These are phyloP conservation scores for Leucophenga maculata DNA, from an alignment of 2,888 invertebrate genomes.

Conservation along the genomic window DNA sequence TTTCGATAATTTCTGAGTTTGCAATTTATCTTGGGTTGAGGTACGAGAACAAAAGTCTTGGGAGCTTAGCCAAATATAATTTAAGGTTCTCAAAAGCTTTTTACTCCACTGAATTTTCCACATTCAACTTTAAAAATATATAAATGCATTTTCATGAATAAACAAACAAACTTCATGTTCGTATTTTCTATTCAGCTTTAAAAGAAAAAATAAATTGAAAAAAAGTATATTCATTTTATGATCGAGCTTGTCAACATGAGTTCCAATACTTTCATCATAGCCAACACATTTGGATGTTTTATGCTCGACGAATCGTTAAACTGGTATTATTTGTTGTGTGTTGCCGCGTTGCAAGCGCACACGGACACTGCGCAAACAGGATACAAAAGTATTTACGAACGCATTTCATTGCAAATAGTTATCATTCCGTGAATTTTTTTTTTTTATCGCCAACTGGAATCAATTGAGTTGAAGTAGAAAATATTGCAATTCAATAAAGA, in stretches of 20 bases:
- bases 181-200: too few relatives aligned
- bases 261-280: neutral
- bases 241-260: neutral
- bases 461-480: constrained; percentile 53
- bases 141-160: too few relatives aligned
- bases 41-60: too few relatives aligned
- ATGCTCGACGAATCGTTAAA: constrained; percentile 2
- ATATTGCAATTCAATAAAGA: too few relatives aligned
- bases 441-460: constrained; percentile 42
- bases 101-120: too few relatives aligned
- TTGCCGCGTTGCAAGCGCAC: neutral
- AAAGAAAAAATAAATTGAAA: neutral
- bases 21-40: too few relatives aligned
- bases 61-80: too few relatives aligned
- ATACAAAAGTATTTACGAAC: constrained; percentile 42
- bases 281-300: neutral
- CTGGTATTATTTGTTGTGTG: too few relatives aligned
- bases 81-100: too few relatives aligned
- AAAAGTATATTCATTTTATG: neutral
- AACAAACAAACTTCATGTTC: too few relatives aligned
- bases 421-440: constrained; percentile 53
- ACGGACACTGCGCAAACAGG: neutral
- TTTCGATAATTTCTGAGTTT: too few relatives aligned
- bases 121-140: too few relatives aligned
- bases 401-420: constrained; percentile 42